Evolutionary conservation across 2,888 invertebrate genomes (phyloP).

Genomic region (Cantharis lateralis): DNA sequence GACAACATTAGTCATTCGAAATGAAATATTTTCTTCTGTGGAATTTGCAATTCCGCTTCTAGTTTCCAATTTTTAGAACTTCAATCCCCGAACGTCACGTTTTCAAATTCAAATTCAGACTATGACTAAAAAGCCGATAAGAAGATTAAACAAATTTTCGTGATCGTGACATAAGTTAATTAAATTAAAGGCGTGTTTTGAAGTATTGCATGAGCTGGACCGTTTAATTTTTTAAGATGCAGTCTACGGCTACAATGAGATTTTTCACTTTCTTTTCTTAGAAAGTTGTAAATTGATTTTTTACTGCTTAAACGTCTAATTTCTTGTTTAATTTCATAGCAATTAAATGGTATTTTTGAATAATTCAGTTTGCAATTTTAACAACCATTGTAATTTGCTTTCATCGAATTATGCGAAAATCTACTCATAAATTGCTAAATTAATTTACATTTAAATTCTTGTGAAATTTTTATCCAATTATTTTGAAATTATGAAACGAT

Average conservation of each 20-base stretch:
- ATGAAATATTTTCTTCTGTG: neutral
- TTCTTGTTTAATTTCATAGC: neutral
- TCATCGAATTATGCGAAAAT: neutral
- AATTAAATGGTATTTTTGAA: neutral
- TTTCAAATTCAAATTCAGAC: neutral
- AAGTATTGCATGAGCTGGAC: neutral
- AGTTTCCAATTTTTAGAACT: too few relatives aligned
- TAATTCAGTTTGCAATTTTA: neutral
- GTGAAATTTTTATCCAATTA: neutral
- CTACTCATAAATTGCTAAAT: neutral
- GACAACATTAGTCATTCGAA: neutral
- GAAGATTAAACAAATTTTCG: neutral
- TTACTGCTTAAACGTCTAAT: neutral
- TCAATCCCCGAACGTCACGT: too few relatives aligned
- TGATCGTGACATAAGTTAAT: neutral
- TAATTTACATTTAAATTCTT: neutral
- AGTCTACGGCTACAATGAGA: neutral
- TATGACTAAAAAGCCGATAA: neutral
- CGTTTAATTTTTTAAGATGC: slow-evolving; percentile 1
- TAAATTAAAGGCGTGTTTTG: neutral
- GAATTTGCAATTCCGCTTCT: too few relatives aligned
- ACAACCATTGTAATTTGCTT: neutral
- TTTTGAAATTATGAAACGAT: neutral
- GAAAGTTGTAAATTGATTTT: neutral
- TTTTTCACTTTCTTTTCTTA: slow-evolving; percentile 5